A percentile compares a stretch with the other conserved stretches of the same genome.
These are phyloP conservation scores for Mongoloraphidia duomilia DNA, from an alignment of 2,888 invertebrate genomes.

Conservation along the genomic window DNA sequence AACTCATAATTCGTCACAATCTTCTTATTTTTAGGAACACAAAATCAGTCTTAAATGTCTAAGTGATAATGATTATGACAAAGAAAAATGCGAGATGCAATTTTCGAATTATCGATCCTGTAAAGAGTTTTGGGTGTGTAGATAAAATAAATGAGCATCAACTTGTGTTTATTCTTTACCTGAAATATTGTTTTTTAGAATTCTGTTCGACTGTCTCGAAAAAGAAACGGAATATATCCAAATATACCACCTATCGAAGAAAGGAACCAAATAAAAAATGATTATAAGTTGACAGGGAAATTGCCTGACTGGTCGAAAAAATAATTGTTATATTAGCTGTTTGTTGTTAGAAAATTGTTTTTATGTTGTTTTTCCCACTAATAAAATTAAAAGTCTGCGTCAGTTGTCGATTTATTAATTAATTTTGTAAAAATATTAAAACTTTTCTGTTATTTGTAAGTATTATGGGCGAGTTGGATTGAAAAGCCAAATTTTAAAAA, in stretches of 20 bases:
- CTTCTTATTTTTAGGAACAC: conserved; percentile 47
- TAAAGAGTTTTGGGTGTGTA: conserved; percentile 69
- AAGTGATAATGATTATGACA: conserved; percentile 49
- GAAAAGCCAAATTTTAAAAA: too few species aligned
- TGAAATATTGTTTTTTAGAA: conserved; percentile 33
- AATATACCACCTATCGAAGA: conserved; percentile 55
- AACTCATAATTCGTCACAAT: background rate
- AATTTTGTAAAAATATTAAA: too few species aligned
- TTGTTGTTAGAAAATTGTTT: too few species aligned
- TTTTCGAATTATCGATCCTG: conserved; percentile 69
- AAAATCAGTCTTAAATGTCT: conserved; percentile 56
- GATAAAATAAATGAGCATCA: background rate
- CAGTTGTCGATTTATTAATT: too few species aligned
- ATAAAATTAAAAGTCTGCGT: too few species aligned
- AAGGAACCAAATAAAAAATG: conserved; percentile 46
- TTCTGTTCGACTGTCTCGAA: conserved; percentile 41
- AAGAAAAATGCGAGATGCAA: conserved; percentile 45
- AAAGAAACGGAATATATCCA: conserved; percentile 47
- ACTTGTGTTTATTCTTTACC: background rate
- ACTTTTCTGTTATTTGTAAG: too few species aligned
- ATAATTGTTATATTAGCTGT: too few species aligned
- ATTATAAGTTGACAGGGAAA: conserved; percentile 31
- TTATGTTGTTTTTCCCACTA: too few species aligned
- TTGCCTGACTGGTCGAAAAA: too few species aligned
- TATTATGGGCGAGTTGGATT: too few species aligned